Conservation (phyloP, 2,888 invertebrate species). For the Drosophila anceps region DNA sequence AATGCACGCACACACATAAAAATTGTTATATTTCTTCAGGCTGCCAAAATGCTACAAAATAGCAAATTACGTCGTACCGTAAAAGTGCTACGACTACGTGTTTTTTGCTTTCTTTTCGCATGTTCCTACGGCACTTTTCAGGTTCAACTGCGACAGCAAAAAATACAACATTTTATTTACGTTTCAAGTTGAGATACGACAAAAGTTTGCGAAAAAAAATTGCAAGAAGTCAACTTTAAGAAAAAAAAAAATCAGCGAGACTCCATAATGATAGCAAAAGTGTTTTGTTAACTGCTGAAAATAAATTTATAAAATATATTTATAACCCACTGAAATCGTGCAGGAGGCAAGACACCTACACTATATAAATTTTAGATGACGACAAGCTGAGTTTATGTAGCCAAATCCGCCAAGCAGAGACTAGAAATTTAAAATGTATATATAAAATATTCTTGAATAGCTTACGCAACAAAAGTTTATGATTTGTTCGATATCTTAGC, state of each 20-base stretch:
- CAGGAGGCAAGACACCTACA: too few relatives aligned
- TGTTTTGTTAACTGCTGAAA: background rate
- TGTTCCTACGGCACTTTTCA: conserved; percentile 21
- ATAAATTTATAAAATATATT: background rate
- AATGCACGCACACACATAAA: conserved; percentile 66
- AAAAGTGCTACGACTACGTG: conserved; percentile 63
- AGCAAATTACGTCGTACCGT: conserved; percentile 68
- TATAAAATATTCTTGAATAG: background rate
- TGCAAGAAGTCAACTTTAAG: conserved; percentile 3
- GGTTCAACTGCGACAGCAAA: conserved; percentile 4
- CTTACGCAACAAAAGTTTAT: background rate
- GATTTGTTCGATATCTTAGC: background rate
- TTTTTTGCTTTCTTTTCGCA: conserved; percentile 13
- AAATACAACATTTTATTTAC: conserved; percentile 9
- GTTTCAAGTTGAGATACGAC: conserved; percentile 2
- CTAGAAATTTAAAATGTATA: background rate
- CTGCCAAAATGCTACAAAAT: conserved; percentile 67
- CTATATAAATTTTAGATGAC: background rate
- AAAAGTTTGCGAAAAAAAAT: conserved; percentile 20
- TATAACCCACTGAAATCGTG: too few relatives aligned
- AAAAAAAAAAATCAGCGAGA: background rate
- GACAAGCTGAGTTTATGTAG: background rate
- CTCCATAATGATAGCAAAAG: background rate
- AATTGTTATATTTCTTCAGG: conserved; percentile 30
- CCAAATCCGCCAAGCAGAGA: background rate